Evolutionary conservation across 2,888 invertebrate species (phyloP).

Genomic region (Liopterus haemorrhoidalis): DNA sequence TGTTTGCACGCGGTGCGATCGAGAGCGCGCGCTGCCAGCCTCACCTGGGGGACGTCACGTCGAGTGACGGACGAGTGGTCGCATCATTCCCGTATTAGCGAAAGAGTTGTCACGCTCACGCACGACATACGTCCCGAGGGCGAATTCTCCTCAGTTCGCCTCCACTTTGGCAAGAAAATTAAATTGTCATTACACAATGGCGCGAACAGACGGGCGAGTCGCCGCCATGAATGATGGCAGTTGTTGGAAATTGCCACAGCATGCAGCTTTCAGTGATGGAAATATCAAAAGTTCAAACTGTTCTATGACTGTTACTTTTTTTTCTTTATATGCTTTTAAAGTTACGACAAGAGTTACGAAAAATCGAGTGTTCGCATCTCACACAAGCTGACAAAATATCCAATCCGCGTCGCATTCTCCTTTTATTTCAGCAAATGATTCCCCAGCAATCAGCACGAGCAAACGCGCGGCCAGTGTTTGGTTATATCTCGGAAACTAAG

Average conservation of each 20-base stretch:
- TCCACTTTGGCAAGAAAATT: constrained; percentile 24
- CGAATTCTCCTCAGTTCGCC: no score
- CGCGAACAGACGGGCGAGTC: constrained; percentile 3
- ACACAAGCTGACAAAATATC: constrained; percentile 10
- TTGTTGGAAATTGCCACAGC: constrained; percentile 23
- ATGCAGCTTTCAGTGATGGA: constrained; percentile 18
- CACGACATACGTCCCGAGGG: neutral
- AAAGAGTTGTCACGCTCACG: constrained; percentile 4
- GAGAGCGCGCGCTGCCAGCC: neutral
- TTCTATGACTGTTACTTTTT: constrained; percentile 13
- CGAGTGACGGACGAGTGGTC: constrained; percentile 29
- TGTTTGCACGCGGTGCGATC: neutral
- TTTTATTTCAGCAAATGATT: constrained; percentile 12
- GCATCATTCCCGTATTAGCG: constrained; percentile 11
- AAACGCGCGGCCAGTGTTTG: constrained; percentile 40
- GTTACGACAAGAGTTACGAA: no score
- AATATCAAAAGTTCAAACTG: constrained; percentile 26
- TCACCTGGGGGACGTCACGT: constrained; percentile 3
- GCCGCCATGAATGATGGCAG: no score
- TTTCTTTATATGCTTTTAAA: no score
- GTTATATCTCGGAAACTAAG: constrained; percentile 43
- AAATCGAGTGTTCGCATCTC: no score
- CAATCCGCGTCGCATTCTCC: no score
- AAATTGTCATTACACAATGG: constrained; percentile 30
- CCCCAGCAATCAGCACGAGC: constrained; percentile 7